A percentile compares a stretch with the other conserved stretches of the same genome.
Conservation (phyloP, 2,113 vertebrate genomes). For the Chaenocephalus aceratus region DNA sequence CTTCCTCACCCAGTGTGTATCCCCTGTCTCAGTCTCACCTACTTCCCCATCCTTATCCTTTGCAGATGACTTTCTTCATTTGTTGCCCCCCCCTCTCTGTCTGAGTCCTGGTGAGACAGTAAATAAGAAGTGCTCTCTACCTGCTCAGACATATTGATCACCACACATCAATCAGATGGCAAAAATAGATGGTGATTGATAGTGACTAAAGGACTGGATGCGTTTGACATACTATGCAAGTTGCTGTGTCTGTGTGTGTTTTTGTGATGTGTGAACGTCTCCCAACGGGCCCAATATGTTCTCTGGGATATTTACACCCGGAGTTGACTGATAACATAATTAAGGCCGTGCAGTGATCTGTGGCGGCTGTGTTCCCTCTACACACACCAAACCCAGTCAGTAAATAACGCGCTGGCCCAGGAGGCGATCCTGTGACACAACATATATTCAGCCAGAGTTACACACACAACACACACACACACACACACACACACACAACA, state of each 20-base stretch:
- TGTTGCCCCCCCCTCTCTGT: constrained; percentile 15
- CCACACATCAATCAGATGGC: constrained; percentile 61
- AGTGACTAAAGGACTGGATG: constrained; percentile 52
- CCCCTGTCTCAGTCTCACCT: constrained; percentile 5
- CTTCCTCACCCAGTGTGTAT: constrained; percentile 16
- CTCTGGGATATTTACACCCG: constrained; percentile 75
- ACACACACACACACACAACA: background rate
- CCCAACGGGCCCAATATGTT: constrained; percentile 61
- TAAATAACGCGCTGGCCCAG: constrained; percentile 68
- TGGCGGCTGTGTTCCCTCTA: constrained; percentile 55
- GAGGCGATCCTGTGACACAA: constrained; percentile 62
- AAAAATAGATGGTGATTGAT: constrained; percentile 74
- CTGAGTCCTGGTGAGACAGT: constrained; percentile 45
- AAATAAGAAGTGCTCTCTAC: constrained; percentile 57
- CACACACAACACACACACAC: constrained; percentile 9
- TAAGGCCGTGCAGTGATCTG: constrained; percentile 76
- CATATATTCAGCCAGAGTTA: constrained; percentile 59
- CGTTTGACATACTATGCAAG: constrained; percentile 45
- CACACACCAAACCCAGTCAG: constrained; percentile 58
- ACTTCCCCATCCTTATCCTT: constrained; percentile 6
- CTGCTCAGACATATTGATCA: constrained; percentile 73
- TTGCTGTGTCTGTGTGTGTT: constrained; percentile 27
- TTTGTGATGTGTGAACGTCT: constrained; percentile 44
- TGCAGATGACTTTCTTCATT: constrained; percentile 15
- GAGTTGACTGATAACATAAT: constrained; percentile 81